Base-by-base conservation (phyloP, 2,797 vertebrate genomes). In the Phataginus tetradactyla region DNA sequence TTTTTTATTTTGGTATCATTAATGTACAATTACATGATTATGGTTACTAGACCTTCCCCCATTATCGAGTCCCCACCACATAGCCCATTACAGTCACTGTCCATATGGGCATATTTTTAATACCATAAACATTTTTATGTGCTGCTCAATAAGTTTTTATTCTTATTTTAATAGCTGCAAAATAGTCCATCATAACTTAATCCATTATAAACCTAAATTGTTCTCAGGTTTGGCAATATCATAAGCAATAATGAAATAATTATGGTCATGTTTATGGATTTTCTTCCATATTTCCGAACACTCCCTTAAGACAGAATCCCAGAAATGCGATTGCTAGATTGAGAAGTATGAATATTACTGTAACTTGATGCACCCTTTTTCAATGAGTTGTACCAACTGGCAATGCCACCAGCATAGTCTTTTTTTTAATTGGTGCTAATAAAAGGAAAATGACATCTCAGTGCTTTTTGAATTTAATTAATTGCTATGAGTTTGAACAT, bases 341-440 rank as follows among this genome's bases (percentile, higher is more conserved):
- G 63, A 96, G 87, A 78, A n/a, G 18, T 96, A 90, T 59, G 78
- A 59, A 57, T 78, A 88, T 91, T 90, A 89, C 75, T 80, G 72
- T 71, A 92, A 81, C 77, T 90, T 64, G 55, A 74, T 88, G 39
- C 25, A 74, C 27, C 45, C 80, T 74, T 95, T 96, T 61, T 25
- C 37, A 94, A 4, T 72, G 21, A 80, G 39, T 32, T 79, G 9
- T 74, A 89, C n/a, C 57, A 80, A 61, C 7, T 42, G 51, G 81
- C 55, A 94, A 89, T 27, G 21, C 39, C 1, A 45, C 29, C 49
- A 84, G 37, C 10, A 86, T 79, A 77, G 55, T 51, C 39, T 74
- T 51, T 59, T 87, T 71, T 32, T n/a, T 23, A 90, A 84, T 85
- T 61, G 61, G 49, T 72, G 39, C 18, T 93, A 94, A 74, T 68